A percentile compares a stretch with the other conserved stretches of the same genome.
These are phyloP conservation scores for Hippocampus mohnikei DNA, from an alignment of 2,113 vertebrate genomes.

Conservation along the genomic window DNA sequence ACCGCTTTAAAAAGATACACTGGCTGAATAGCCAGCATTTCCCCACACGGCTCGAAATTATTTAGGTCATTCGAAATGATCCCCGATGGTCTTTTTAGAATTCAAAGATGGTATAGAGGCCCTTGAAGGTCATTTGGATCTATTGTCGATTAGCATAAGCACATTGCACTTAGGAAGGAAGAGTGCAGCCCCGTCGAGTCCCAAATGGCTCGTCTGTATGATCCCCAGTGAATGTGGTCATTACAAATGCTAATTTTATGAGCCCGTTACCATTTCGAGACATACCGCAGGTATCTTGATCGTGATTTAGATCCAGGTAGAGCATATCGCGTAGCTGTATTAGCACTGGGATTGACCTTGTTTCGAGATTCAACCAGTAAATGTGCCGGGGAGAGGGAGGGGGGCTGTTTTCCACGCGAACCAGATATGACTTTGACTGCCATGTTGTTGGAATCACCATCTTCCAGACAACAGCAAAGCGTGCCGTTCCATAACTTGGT, in stretches of 20 bases:
- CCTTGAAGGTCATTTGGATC: slow-evolving; percentile 61
- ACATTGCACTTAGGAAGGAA: slow-evolving; percentile 35
- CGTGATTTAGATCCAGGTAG: slow-evolving; percentile 35
- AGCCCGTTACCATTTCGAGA: slow-evolving; percentile 33
- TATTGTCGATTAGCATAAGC: slow-evolving; percentile 57
- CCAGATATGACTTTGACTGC: background rate
- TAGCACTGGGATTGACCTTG: slow-evolving; percentile 40
- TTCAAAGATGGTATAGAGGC: slow-evolving; percentile 53
- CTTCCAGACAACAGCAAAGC: background rate
- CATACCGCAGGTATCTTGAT: slow-evolving; percentile 35
- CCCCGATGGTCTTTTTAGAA: slow-evolving; percentile 59
- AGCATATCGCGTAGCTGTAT: slow-evolving; percentile 23
- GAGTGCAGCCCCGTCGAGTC: slow-evolving; percentile 31
- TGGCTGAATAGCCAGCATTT: slow-evolving; percentile 32
- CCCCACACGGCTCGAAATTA: slow-evolving; percentile 48
- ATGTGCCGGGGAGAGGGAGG: background rate
- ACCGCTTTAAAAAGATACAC: slow-evolving; percentile 45
- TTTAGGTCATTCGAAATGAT: slow-evolving; percentile 64
- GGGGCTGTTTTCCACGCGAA: background rate
- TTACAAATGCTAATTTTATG: slow-evolving; percentile 38
- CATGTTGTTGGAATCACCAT: background rate
- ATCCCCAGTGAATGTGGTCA: slow-evolving; percentile 48
- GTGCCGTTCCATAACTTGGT: background rate
- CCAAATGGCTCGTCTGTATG: slow-evolving; percentile 35
- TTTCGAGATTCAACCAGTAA: slow-evolving; percentile 34